Evolutionary conservation across 2,113 vertebrate species (phyloP).

Genomic region (Otocyon megalotis): DNA sequence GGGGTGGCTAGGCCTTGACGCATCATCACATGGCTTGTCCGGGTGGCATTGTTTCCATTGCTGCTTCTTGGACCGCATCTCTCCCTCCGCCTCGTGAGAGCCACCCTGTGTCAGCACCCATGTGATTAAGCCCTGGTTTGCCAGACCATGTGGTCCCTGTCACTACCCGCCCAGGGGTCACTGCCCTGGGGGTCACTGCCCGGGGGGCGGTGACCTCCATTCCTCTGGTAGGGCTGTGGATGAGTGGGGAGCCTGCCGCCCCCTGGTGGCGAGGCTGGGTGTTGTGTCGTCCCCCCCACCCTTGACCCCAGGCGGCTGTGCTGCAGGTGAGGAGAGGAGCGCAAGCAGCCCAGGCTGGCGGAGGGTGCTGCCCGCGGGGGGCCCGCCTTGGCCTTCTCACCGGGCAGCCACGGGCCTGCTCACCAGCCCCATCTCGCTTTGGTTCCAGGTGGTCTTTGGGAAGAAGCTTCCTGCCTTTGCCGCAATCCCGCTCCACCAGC

Average conservation of each 20-base stretch:
- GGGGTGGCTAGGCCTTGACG: neutral
- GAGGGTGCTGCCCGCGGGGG: neutral
- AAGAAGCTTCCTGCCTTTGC: constrained; percentile 91
- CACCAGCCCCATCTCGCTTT: neutral
- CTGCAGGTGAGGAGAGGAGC: neutral
- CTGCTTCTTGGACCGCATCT: neutral
- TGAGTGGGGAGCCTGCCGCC: neutral
- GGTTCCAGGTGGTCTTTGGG: constrained; percentile 94
- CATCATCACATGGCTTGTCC: neutral
- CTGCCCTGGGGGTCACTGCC: neutral
- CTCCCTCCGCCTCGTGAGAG: too few species aligned
- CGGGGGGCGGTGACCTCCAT: neutral
- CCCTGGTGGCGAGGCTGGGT: neutral
- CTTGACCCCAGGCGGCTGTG: fast-evolving
- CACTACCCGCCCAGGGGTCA: neutral
- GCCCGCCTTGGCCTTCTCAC: neutral
- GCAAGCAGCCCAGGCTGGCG: neutral
- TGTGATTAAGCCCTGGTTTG: neutral
- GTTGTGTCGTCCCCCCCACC: fast-evolving
- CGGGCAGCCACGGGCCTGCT: neutral
- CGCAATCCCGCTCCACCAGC: constrained; percentile 89
- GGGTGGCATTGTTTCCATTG: neutral
- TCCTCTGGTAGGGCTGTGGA: too few species aligned
- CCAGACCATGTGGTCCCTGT: neutral
- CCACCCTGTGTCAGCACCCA: neutral